Conservation (phyloP, 1,140 invertebrate species). For the Diploscapter pachys region DNA sequence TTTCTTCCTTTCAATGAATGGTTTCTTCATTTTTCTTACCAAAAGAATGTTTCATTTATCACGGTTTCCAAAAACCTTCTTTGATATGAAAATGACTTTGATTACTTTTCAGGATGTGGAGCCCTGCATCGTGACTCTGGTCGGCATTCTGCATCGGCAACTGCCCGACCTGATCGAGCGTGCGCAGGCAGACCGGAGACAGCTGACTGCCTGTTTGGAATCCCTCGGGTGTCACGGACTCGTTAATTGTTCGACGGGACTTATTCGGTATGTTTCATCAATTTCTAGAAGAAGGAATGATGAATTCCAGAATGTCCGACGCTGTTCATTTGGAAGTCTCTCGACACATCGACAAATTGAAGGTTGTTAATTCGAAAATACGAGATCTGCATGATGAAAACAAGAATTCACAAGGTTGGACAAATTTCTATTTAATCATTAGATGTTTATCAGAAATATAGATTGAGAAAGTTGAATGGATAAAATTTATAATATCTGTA, state of each 20-base stretch:
- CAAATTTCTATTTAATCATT: too few relatives aligned
- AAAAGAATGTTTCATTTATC: too few relatives aligned
- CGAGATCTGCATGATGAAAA: conserved; percentile 25
- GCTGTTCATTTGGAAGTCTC: conserved; percentile 38
- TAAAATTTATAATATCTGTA: too few relatives aligned
- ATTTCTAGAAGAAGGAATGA: neutral
- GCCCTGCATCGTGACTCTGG: conserved; percentile 23
- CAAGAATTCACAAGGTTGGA: too few relatives aligned
- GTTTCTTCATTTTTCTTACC: too few relatives aligned
- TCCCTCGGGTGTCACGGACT: conserved; percentile 43
- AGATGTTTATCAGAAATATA: too few relatives aligned
- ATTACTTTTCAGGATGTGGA: conserved; percentile 20
- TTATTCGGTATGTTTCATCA: conserved; percentile 29
- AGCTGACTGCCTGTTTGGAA: conserved; percentile 37
- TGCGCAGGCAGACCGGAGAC: conserved; percentile 33
- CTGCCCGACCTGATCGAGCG: conserved; percentile 38
- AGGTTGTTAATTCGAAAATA: conserved; percentile 17
- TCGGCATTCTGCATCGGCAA: conserved; percentile 33
- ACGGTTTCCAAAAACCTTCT: too few relatives aligned
- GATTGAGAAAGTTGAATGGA: too few relatives aligned
- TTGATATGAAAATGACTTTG: too few relatives aligned
- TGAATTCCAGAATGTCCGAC: conserved; percentile 34
- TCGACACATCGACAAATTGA: conserved; percentile 36
- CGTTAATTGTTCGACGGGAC: conserved; percentile 41
- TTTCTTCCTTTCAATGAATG: too few relatives aligned